phyloP scores from a whole-genome alignment of 2,797 vertebrate species.

The Tokudaia muenninki region DNA sequence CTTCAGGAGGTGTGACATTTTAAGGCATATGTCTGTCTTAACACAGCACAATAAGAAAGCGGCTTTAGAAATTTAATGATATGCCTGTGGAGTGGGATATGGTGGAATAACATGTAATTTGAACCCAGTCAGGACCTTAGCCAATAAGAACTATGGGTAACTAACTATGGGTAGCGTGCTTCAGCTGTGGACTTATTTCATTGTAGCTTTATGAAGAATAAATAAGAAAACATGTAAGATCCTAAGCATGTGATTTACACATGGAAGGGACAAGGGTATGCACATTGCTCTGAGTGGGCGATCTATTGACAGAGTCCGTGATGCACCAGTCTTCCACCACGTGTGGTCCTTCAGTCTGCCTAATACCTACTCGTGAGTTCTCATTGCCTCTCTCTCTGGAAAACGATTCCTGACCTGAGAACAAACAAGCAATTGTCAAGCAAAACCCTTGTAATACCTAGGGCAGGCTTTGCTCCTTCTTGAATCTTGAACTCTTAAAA shows the following conservation, averaged over 20 bases:
- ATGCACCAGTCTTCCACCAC: rapidly evolving
- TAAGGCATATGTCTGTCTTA: background rate
- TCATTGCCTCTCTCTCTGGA: background rate
- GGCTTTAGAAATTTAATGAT: background rate
- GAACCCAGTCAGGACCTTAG: background rate
- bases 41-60: background rate
- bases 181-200: background rate
- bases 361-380: background rate
- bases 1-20: background rate
- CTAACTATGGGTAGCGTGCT: background rate
- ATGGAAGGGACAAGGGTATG: background rate
- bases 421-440: background rate
- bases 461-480: background rate
- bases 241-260: background rate
- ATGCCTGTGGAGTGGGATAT: background rate
- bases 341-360: background rate
- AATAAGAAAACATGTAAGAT: background rate
- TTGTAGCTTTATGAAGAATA: background rate
- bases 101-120: background rate
- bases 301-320: background rate
- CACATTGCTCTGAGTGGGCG: background rate
- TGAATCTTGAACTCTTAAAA: background rate
- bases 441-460: background rate
- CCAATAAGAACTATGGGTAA: background rate
- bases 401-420: background rate